These are phyloP conservation scores for Sinhomidia bicolor DNA, from an alignment of 2,888 invertebrate species.

Conservation along the genomic window DNA sequence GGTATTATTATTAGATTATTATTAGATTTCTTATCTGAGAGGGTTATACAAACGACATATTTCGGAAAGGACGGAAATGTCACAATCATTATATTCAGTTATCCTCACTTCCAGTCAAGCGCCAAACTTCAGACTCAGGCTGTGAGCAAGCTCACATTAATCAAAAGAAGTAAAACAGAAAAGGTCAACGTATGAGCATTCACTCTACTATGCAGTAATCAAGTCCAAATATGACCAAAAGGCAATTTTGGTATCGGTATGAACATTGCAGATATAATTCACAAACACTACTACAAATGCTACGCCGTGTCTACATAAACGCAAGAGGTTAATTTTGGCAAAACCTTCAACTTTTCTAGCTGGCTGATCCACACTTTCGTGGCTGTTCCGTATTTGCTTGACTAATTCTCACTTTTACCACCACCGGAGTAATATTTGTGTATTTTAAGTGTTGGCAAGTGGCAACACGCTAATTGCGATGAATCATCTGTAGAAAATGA, in stretches of 20 bases:
- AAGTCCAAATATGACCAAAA: background rate
- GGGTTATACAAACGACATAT: background rate
- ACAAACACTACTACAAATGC: background rate
- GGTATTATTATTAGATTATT: background rate
- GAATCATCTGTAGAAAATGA: conserved; percentile 28
- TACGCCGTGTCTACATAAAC: background rate
- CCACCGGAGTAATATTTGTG: background rate
- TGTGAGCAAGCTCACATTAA: conserved; percentile 2
- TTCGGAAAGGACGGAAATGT: conserved; percentile 4
- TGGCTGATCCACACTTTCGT: background rate
- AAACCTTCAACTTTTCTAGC: conserved; percentile 37
- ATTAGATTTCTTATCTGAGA: background rate
- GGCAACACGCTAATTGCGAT: conserved; percentile 33
- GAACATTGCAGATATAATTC: background rate
- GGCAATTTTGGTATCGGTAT: background rate
- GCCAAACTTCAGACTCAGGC: conserved; percentile 13
- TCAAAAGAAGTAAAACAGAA: background rate
- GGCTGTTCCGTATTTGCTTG: conserved; percentile 38
- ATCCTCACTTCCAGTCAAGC: conserved; percentile 15
- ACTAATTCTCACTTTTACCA: conserved; percentile 33
- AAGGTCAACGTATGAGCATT: background rate
- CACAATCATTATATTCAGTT: conserved; percentile 36
- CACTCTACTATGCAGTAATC: no score
- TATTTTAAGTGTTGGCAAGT: conserved; percentile 20
- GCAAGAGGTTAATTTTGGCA: conserved; percentile 41